phyloP scores from a whole-genome alignment of 2,113 vertebrate species.

The Melanocharis versteri region DNA sequence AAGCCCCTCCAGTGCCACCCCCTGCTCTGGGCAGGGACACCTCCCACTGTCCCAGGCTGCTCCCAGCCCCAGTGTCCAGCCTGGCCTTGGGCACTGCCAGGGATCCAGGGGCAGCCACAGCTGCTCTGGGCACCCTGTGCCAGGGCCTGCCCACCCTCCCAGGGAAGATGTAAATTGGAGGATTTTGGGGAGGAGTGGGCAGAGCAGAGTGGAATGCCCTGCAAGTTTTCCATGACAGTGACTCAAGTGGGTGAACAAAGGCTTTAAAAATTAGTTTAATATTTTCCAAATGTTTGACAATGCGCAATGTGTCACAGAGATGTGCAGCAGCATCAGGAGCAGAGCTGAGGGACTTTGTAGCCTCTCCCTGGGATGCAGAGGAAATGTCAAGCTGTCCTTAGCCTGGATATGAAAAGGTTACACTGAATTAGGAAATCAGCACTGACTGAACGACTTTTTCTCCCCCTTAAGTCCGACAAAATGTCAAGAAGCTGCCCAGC shows the following conservation, averaged over 20 bases:
- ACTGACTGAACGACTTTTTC: neutral
- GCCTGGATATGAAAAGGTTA: constrained; percentile 16
- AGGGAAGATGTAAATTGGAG: neutral
- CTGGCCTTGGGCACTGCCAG: neutral
- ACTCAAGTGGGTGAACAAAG: neutral
- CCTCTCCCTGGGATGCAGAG: neutral
- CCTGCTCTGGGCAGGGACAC: neutral
- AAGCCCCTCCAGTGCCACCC: accelerated
- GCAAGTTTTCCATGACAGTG: accelerated
- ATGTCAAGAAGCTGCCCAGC: neutral
- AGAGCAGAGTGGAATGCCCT: neutral
- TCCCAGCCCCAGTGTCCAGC: neutral
- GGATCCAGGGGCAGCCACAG: neutral
- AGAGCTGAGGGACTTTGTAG: neutral
- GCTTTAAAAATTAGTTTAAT: neutral
- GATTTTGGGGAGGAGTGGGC: neutral
- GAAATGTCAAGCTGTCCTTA: constrained; percentile 13
- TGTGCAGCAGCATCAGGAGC: accelerated
- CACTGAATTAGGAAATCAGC: neutral
- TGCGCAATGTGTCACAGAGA: neutral
- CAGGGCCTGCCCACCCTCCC: neutral
- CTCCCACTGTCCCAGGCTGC: neutral
- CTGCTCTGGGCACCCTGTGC: neutral
- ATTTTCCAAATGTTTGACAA: neutral
- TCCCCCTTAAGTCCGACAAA: neutral